Conservation (phyloP, 1,140 invertebrate genomes). For the Arion vulgaris region DNA sequence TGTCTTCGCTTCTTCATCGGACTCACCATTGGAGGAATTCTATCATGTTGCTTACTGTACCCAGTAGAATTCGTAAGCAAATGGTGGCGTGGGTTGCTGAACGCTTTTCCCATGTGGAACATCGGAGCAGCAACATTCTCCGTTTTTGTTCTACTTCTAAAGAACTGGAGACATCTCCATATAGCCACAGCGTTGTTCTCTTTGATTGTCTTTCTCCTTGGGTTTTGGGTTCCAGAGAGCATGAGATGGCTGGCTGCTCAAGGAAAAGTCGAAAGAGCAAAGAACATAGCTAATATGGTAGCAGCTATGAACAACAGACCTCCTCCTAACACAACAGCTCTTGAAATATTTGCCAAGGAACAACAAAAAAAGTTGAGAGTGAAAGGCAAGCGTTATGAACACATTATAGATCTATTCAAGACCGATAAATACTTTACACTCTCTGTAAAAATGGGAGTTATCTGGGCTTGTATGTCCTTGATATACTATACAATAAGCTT, state of each 20-base stretch:
- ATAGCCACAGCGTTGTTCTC: conserved; percentile 22
- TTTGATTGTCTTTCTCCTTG: conserved; percentile 6
- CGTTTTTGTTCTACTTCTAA: conserved; percentile 18
- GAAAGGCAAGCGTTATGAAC: neutral
- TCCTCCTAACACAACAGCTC: conserved; percentile 10
- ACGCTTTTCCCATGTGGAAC: conserved; percentile 31
- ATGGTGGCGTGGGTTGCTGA: conserved; percentile 44
- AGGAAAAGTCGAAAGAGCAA: conserved; percentile 48
- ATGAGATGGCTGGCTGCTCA: conserved; percentile 52
- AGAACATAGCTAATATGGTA: conserved; percentile 41
- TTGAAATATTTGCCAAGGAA: conserved; percentile 25
- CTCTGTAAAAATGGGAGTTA: conserved; percentile 25
- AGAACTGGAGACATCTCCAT: conserved; percentile 43
- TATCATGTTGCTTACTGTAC: conserved; percentile 38
- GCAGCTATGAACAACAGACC: conserved; percentile 46
- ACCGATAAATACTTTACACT: neutral
- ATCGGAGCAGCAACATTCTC: conserved; percentile 24
- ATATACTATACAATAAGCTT: conserved; percentile 43
- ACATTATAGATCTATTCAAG: neutral
- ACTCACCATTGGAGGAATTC: conserved; percentile 40
- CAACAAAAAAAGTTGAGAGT: neutral
- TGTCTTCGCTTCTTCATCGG: conserved; percentile 57
- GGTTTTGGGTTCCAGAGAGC: conserved; percentile 52
- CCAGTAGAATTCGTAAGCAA: conserved; percentile 48
- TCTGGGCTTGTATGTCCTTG: conserved; percentile 30